Evolutionary conservation across 2,113 vertebrate species (phyloP).

Genomic region (Rutilus rutilus): DNA sequence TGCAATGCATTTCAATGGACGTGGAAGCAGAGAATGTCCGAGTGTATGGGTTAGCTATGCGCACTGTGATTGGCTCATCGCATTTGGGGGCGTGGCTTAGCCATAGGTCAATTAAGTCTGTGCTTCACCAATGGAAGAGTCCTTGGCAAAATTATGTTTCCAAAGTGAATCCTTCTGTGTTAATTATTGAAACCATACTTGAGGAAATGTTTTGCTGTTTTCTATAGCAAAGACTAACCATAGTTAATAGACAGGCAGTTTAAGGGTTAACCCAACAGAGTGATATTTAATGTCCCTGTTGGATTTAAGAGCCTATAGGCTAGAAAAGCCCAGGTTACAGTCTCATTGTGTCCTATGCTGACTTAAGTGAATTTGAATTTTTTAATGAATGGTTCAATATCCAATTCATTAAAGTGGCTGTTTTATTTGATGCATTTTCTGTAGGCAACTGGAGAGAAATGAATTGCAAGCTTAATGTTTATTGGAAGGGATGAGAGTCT

Average conservation of each 20-base stretch:
- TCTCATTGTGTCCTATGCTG: constrained; percentile 70
- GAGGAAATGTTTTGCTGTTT: constrained; percentile 7
- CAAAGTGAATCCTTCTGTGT: background rate
- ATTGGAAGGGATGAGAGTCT: constrained; percentile 46
- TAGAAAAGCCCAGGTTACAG: constrained; percentile 65
- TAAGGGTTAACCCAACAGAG: constrained; percentile 62
- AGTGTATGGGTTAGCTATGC: too few relatives aligned
- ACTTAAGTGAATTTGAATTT: constrained; percentile 72
- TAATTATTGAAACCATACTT: background rate
- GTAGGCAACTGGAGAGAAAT: constrained; percentile 53
- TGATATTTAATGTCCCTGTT: constrained; percentile 66
- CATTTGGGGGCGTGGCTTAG: too few relatives aligned
- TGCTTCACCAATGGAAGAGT: background rate
- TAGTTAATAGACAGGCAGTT: constrained; percentile 19
- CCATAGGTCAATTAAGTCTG: too few relatives aligned
- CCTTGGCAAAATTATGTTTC: background rate
- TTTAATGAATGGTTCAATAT: constrained; percentile 80
- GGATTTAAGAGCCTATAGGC: constrained; percentile 58
- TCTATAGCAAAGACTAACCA: constrained; percentile 12
- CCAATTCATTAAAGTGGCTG: constrained; percentile 83
- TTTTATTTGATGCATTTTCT: constrained; percentile 77
- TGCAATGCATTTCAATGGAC: too few relatives aligned
- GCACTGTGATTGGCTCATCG: too few relatives aligned
- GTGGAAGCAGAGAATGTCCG: too few relatives aligned
- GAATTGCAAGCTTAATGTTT: constrained; percentile 61